Percentiles rank a stretch among this genome's conserved stretches.
phyloP scores from a whole-genome alignment of 2,888 invertebrate genomes.

The Dysmachus trigonus region DNA sequence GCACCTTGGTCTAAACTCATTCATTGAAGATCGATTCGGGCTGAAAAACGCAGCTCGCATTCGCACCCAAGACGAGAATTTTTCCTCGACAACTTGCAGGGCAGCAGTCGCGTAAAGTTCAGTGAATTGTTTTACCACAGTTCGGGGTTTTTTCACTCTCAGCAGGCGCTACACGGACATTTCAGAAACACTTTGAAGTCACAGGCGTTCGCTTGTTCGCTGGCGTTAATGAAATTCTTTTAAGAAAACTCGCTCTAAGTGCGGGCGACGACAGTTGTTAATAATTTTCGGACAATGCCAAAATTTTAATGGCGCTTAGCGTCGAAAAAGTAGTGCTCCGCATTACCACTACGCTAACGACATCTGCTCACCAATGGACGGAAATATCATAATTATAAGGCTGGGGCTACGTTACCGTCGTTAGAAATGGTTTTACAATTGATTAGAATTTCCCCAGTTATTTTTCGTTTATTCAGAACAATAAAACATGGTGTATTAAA shows the following conservation, averaged over 20 bases:
- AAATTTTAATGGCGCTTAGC: slow-evolving; percentile 47
- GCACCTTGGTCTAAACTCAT: slow-evolving; percentile 3
- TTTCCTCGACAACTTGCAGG: background rate
- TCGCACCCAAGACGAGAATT: slow-evolving; percentile 2
- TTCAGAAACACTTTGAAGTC: background rate
- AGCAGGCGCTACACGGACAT: background rate
- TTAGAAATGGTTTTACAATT: background rate
- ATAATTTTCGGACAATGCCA: slow-evolving; percentile 49
- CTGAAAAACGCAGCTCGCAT: slow-evolving; percentile 23
- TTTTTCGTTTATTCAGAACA: background rate
- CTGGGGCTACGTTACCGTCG: background rate
- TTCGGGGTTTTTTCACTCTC: background rate
- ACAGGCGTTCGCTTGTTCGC: background rate
- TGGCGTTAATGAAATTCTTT: background rate
- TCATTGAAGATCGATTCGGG: slow-evolving; percentile 37
- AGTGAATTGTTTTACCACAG: slow-evolving; percentile 6
- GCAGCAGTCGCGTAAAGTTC: background rate
- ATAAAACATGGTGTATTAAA: too few species aligned
- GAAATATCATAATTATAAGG: background rate
- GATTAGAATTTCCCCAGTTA: too few species aligned
- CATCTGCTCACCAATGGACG: background rate
- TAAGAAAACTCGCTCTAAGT: slow-evolving; percentile 1
- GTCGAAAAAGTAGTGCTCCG: slow-evolving; percentile 5
- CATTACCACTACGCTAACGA: background rate
- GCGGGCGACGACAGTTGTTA: slow-evolving; percentile 31